Percentiles rank a stretch among this genome's conserved stretches.
Evolutionary conservation across 2,113 vertebrate genomes (phyloP).

Genomic region (Alexandromys fortis): DNA sequence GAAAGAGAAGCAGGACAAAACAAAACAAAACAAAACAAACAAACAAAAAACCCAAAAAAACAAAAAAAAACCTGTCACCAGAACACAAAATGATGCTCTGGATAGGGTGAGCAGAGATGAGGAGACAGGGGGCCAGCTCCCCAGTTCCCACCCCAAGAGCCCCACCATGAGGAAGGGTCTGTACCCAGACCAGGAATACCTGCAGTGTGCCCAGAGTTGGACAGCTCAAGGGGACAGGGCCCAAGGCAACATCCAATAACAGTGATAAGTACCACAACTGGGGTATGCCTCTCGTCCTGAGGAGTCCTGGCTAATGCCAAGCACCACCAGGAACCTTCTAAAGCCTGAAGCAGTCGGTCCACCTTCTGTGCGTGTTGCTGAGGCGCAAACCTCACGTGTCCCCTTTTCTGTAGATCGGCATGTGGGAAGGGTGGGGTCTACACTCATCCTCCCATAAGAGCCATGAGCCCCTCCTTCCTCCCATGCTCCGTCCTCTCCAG

Average conservation of each 20-base stretch:
- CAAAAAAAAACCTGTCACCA: too few relatives aligned
- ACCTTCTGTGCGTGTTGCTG: not conserved
- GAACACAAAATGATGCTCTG: not conserved
- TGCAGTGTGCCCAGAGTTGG: not conserved
- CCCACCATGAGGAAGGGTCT: not conserved
- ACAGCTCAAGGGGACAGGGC: not conserved
- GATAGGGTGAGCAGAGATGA: fast-evolving
- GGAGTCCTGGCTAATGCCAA: not conserved
- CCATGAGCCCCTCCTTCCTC: fast-evolving
- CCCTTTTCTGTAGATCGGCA: not conserved
- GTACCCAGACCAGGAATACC: not conserved
- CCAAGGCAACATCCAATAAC: not conserved
- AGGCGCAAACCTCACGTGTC: fast-evolving
- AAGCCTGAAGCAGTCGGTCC: not conserved
- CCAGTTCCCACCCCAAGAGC: fast-evolving
- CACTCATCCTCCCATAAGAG: fast-evolving
- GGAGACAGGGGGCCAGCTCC: not conserved
- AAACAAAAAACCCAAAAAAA: too few relatives aligned
- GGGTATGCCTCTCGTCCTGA: not conserved
- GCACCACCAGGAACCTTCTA: not conserved
- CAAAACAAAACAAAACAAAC: too few relatives aligned
- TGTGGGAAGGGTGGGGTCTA: fast-evolving
- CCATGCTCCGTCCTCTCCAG: not conserved
- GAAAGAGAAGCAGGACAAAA: not conserved
- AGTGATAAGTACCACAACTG: not conserved